Conservation (phyloP, 2,888 invertebrate genomes). For the Lithophane socia region DNA sequence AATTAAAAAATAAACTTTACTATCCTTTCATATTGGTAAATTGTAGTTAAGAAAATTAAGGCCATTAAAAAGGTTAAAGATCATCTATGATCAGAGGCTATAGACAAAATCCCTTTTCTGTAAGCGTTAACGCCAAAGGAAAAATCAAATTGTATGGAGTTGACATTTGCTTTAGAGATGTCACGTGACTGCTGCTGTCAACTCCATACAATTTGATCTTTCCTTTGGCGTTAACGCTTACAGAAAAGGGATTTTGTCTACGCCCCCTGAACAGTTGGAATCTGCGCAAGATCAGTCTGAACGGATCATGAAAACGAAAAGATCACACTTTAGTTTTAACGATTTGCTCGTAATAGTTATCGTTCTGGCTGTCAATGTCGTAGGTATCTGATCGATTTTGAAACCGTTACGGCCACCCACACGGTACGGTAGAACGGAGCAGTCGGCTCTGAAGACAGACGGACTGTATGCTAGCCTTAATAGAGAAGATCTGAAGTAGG, state of each 20-base stretch:
- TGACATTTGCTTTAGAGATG: too few relatives aligned
- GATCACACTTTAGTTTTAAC: neutral
- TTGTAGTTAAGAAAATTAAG: neutral
- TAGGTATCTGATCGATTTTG: neutral
- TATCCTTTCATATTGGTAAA: neutral
- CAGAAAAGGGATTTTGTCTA: too few relatives aligned
- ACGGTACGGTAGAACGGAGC: neutral
- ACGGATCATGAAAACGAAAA: neutral
- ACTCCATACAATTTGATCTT: too few relatives aligned
- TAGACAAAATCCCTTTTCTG: too few relatives aligned
- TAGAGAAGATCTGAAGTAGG: neutral
- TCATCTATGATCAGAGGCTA: too few relatives aligned
- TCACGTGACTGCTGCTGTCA: too few relatives aligned
- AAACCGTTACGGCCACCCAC: neutral
- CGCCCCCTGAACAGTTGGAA: neutral
- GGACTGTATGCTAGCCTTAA: neutral
- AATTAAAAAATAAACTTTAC: neutral
- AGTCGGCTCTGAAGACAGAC: neutral
- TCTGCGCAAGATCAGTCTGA: neutral
- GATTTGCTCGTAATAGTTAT: neutral
- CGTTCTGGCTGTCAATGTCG: neutral
- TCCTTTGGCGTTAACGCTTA: too few relatives aligned
- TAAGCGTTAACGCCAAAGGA: too few relatives aligned
- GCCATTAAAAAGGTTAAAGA: neutral
- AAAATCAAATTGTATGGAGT: too few relatives aligned